Conservation (phyloP, 2,888 invertebrate genomes). For the Drosophila cracens region DNA sequence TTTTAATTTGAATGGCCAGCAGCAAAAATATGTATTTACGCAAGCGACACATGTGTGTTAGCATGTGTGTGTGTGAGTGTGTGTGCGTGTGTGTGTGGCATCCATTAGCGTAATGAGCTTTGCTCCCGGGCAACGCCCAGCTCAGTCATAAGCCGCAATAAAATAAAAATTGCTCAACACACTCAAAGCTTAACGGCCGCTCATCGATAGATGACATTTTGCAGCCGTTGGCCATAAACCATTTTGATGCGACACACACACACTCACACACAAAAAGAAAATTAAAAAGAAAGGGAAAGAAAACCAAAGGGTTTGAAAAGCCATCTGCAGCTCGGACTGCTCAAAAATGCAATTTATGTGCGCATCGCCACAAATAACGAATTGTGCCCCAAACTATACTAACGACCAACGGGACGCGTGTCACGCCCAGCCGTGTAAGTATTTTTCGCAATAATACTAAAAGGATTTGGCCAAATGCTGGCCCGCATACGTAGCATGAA, state of each 20-base stretch:
- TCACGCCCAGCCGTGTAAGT: conserved; percentile 38
- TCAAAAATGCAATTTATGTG: conserved; percentile 80
- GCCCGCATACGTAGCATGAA: conserved; percentile 10
- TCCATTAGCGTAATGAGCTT: conserved; percentile 79
- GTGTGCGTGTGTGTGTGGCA: conserved; percentile 12
- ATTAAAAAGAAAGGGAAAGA: background rate
- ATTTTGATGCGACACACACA: conserved; percentile 60
- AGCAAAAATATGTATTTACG: conserved; percentile 23
- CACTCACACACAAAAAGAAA: conserved; percentile 2
- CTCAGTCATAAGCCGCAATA: conserved; percentile 54
- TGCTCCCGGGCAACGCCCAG: conserved; percentile 42
- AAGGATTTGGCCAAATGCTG: conserved; percentile 60
- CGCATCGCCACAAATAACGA: conserved; percentile 68
- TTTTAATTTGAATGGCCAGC: conserved; percentile 58
- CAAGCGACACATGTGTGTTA: conserved; percentile 3
- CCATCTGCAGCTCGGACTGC: conserved; percentile 61
- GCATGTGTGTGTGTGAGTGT: conserved; percentile 11
- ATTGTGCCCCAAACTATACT: conserved; percentile 78
- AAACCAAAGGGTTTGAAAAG: conserved; percentile 31
- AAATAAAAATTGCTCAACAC: conserved; percentile 62
- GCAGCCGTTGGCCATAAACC: conserved; percentile 73
- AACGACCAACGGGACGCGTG: conserved; percentile 54
- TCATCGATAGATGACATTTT: conserved; percentile 77
- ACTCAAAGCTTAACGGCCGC: conserved; percentile 71
- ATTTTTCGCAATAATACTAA: conserved; percentile 76